These are phyloP conservation scores for Blennius ocellaris DNA, from an alignment of 2,113 vertebrate species.

Conservation along the genomic window DNA sequence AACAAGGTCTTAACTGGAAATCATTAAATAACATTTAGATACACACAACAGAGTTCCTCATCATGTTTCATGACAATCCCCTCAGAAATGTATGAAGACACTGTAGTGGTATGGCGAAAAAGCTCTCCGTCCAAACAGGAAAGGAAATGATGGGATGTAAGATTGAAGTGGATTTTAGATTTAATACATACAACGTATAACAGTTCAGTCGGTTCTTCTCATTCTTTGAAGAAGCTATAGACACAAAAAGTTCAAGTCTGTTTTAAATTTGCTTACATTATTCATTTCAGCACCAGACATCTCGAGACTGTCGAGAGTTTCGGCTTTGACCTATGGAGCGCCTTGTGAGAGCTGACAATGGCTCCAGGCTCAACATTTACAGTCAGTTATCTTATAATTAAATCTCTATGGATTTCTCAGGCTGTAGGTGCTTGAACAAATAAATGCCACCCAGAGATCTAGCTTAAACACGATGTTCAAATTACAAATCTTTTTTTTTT, in stretches of 20 bases:
- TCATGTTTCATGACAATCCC: background rate
- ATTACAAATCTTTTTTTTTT: slow-evolving; percentile 1
- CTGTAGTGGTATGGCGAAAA: background rate
- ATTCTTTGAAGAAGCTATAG: slow-evolving; percentile 8
- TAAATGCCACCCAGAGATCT: background rate
- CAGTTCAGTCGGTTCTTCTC: background rate
- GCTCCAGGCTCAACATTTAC: background rate
- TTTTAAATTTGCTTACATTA: slow-evolving; percentile 2
- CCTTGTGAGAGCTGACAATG: background rate
- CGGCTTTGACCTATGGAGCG: background rate
- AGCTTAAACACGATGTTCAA: slow-evolving; percentile 20
- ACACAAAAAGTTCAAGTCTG: background rate
- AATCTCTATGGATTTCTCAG: background rate
- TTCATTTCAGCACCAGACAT: background rate
- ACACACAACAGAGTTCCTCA: background rate
- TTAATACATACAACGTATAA: background rate
- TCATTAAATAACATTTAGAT: background rate
- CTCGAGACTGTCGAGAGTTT: no score
- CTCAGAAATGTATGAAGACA: background rate
- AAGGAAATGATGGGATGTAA: background rate
- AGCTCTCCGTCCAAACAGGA: background rate
- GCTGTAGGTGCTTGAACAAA: slow-evolving; percentile 6
- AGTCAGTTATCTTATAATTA: background rate
- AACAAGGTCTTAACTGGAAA: background rate
- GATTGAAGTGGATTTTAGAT: background rate